A percentile compares a stretch with the other conserved stretches of the same genome.
These are phyloP conservation scores for Conchocele bisecta DNA, from an alignment of 2,888 invertebrate species.

Conservation along the genomic window DNA sequence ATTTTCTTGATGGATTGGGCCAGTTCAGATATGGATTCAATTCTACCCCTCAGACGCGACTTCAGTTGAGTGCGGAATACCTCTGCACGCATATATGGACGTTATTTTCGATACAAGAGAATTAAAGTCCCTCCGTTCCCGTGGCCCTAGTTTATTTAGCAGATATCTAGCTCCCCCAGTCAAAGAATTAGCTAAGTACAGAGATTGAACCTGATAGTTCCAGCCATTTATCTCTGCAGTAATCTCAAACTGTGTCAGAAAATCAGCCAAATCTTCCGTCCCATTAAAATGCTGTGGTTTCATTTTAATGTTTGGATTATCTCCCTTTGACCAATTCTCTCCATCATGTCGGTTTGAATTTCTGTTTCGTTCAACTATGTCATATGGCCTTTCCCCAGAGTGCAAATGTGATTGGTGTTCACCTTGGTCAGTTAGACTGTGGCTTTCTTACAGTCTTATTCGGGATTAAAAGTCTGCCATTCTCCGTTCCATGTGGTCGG, in stretches of 20 bases:
- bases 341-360: too few relatives aligned
- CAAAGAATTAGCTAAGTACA: slow-evolving; percentile 48
- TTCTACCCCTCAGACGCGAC: slow-evolving; percentile 10
- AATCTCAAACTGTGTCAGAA: slow-evolving; percentile 49
- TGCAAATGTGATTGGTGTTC: too few relatives aligned
- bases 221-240: slow-evolving; percentile 82
- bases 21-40: slow-evolving; percentile 46
- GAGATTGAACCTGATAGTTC: slow-evolving; percentile 35
- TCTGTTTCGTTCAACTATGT: too few relatives aligned
- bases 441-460: too few relatives aligned
- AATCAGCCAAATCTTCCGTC: slow-evolving; percentile 42
- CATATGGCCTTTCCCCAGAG: too few relatives aligned
- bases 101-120: slow-evolving; percentile 36
- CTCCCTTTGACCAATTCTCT: too few relatives aligned
- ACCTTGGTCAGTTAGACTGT: too few relatives aligned
- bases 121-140: slow-evolving; percentile 30
- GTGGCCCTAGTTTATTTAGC: slow-evolving; percentile 28
- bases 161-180: slow-evolving; percentile 33
- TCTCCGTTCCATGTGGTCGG: neutral
- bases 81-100: slow-evolving; percentile 35
- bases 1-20: slow-evolving; percentile 45
- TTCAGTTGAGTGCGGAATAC: slow-evolving; percentile 41
- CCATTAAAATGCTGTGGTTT: slow-evolving; percentile 48
- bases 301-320: neutral
- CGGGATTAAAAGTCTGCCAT: neutral